These are phyloP conservation scores for Dendrolimus kikuchii DNA, from an alignment of 1,140 invertebrate genomes.

Conservation along the genomic window DNA sequence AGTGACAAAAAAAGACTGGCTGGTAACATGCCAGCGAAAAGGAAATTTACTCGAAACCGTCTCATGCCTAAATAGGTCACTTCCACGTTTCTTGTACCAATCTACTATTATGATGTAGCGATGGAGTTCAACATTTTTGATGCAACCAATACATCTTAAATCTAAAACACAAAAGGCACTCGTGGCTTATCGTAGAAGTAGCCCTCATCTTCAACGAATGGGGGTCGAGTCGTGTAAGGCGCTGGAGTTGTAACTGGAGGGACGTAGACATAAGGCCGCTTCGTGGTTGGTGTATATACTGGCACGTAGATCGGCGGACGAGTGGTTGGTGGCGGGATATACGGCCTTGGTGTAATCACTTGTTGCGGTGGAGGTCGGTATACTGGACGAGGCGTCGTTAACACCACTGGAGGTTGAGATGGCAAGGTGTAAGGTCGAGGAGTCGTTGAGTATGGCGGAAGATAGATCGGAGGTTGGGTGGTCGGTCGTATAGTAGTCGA, in stretches of 20 bases:
- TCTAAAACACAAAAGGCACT: slow-evolving; percentile 58
- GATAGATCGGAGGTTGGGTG: neutral
- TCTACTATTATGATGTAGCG: too few species aligned
- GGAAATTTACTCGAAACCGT: too few species aligned
- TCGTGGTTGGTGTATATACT: slow-evolving; percentile 2
- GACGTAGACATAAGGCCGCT: slow-evolving; percentile 12
- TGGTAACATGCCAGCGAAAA: too few species aligned
- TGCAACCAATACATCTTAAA: slow-evolving; percentile 9
- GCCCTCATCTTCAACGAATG: slow-evolving; percentile 44
- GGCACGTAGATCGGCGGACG: neutral
- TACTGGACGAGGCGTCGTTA: neutral
- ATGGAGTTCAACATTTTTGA: neutral
- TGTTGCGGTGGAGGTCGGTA: neutral
- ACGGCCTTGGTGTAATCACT: neutral
- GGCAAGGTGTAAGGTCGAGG: neutral
- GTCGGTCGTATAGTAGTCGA: slow-evolving; percentile 2
- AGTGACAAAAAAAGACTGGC: too few species aligned
- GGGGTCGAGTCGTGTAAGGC: slow-evolving; percentile 37
- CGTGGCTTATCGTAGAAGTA: slow-evolving; percentile 57
- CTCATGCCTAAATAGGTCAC: too few species aligned
- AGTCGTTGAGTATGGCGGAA: slow-evolving; percentile 1
- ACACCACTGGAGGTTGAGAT: neutral
- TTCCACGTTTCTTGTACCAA: too few species aligned
- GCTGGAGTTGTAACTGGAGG: slow-evolving; percentile 16
- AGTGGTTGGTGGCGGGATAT: slow-evolving; percentile 5